A percentile compares a stretch with the other conserved stretches of the same genome.
These are phyloP conservation scores for Acrobasis repandana DNA, from an alignment of 2,888 invertebrate genomes.

Conservation along the genomic window DNA sequence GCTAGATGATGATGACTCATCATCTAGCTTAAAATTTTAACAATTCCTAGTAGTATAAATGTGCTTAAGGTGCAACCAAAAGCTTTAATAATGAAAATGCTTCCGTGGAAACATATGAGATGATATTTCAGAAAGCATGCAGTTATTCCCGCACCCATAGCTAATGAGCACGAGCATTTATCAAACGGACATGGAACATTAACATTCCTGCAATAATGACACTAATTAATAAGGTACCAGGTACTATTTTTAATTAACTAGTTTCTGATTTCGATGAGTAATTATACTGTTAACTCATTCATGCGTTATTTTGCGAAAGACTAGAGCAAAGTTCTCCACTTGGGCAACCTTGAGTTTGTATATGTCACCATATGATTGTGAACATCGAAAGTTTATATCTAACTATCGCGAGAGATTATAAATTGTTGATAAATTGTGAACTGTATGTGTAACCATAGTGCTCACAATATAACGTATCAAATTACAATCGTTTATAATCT, in stretches of 20 bases:
- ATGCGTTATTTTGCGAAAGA: no score
- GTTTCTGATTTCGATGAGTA: neutral
- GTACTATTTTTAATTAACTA: neutral
- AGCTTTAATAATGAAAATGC: neutral
- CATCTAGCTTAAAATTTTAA: no score
- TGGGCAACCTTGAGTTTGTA: no score
- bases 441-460: no score
- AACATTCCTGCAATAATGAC: neutral
- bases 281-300: neutral
- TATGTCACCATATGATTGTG: no score
- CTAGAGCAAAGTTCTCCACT: no score
- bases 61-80: neutral
- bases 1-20: no score
- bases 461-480: no score
- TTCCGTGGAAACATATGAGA: neutral
- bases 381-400: no score
- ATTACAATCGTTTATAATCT: no score
- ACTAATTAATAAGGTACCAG: neutral
- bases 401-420: no score
- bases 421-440: no score
- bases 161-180: slow-evolving; percentile 6
- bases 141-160: neutral
- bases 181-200: slow-evolving; percentile 3
- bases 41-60: neutral
- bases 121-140: neutral